Percentiles rank a stretch among this genome's conserved stretches.
Evolutionary conservation across 2,888 invertebrate genomes (phyloP).

Genomic region (Hemithea aestivaria): DNA sequence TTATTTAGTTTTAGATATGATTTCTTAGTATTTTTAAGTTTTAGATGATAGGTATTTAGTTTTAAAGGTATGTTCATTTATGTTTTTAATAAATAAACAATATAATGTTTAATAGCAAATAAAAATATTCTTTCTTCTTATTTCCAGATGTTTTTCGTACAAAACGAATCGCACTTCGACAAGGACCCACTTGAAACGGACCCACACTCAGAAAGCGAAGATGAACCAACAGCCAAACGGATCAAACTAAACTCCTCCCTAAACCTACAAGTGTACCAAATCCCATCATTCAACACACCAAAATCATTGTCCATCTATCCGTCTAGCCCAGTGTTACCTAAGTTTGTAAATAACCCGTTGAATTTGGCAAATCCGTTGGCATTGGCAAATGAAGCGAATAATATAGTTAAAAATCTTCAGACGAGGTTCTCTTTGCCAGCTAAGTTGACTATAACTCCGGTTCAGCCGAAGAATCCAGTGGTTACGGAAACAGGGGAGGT

Average conservation of each 20-base stretch:
- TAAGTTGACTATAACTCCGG: constrained; percentile 61
- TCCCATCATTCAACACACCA: constrained; percentile 61
- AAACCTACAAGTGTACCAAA: constrained; percentile 67
- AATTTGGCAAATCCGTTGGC: constrained; percentile 65
- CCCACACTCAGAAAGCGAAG: constrained; percentile 57
- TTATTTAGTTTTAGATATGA: no score
- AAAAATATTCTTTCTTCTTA: not conserved
- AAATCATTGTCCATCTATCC: constrained; percentile 60
- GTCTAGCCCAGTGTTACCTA: constrained; percentile 46
- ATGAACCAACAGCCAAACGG: constrained; percentile 59
- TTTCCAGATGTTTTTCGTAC: constrained; percentile 70
- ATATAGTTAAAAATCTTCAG: constrained; percentile 57
- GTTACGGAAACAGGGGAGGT: constrained; percentile 46
- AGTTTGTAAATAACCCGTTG: constrained; percentile 67
- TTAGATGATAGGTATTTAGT: no score
- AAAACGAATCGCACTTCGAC: constrained; percentile 50
- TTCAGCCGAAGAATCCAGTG: constrained; percentile 35
- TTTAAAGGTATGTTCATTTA: no score
- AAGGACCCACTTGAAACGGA: constrained; percentile 49
- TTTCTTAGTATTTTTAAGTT: no score
- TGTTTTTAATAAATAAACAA: no score
- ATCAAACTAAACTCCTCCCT: constrained; percentile 54
- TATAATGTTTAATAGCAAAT: no score
- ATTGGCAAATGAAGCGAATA: constrained; percentile 48
- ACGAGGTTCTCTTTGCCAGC: constrained; percentile 57